Conservation (phyloP, 2,797 vertebrate genomes). For the Thalassophryne amazonica region DNA sequence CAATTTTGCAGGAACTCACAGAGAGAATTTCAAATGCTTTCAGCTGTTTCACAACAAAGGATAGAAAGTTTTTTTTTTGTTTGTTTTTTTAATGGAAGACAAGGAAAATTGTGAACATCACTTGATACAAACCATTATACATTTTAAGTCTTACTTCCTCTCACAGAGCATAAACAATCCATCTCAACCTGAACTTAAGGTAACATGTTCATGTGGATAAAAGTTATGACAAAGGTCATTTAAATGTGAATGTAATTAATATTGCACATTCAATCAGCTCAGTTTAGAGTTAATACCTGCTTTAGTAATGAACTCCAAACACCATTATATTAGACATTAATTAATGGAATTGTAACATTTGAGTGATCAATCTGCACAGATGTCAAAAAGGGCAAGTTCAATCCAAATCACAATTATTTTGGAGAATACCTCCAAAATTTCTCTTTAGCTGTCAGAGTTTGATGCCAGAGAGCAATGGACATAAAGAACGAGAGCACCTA, state of each 20-base stretch:
- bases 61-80: background rate
- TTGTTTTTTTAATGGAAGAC: background rate
- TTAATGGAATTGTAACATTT: slow-evolving; percentile 17
- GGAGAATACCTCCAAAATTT: slow-evolving; percentile 1
- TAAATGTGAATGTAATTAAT: slow-evolving; percentile 29
- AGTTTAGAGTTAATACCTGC: slow-evolving; percentile 37
- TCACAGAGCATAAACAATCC: slow-evolving; percentile 39
- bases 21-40: background rate
- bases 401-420: background rate
- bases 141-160: slow-evolving; percentile 12
- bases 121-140: background rate
- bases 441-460: background rate
- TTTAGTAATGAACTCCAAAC: slow-evolving; percentile 19
- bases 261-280: slow-evolving; percentile 20
- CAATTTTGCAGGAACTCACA: slow-evolving; percentile 9
- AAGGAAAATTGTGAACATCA: background rate
- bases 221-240: slow-evolving; percentile 33
- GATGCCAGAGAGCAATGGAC: background rate
- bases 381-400: slow-evolving; percentile 6
- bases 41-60: slow-evolving; percentile 1
- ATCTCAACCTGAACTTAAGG: slow-evolving; percentile 2
- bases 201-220: slow-evolving; percentile 14
- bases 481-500: background rate
- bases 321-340: slow-evolving; percentile 26
- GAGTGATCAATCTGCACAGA: background rate